A percentile compares a stretch with the other conserved stretches of the same genome.
Evolutionary conservation across 2,888 invertebrate genomes (phyloP).

Genomic region (Eupithecia pulchellata): DNA sequence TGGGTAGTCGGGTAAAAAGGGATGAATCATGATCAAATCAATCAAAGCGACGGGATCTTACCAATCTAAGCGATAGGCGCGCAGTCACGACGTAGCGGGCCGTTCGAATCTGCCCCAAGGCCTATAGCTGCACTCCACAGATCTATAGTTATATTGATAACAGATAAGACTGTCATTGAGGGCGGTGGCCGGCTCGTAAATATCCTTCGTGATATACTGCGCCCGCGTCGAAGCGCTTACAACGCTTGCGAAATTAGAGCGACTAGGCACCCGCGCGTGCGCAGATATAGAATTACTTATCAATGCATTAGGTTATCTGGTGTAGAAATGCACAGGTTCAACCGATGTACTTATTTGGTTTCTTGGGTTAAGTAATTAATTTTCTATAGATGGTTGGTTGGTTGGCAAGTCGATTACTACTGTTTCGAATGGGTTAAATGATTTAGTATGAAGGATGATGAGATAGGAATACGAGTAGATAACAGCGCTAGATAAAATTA

Average conservation of each 20-base stretch:
- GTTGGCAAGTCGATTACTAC: background rate
- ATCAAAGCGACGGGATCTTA: constrained; percentile 36
- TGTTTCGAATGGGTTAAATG: background rate
- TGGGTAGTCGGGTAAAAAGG: too few species aligned
- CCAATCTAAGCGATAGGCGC: constrained; percentile 30
- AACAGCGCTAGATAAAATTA: background rate
- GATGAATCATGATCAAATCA: constrained; percentile 24
- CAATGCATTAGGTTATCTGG: constrained; percentile 30
- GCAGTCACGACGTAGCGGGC: constrained; percentile 40
- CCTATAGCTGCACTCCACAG: constrained; percentile 67
- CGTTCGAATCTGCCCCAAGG: constrained; percentile 50
- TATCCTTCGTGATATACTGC: constrained; percentile 76
- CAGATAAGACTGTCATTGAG: constrained; percentile 80
- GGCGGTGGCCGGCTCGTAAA: constrained; percentile 76
- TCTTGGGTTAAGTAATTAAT: constrained; percentile 7
- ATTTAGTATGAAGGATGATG: background rate
- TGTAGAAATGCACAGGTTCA: constrained; percentile 16
- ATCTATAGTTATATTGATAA: constrained; percentile 82
- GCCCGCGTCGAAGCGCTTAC: constrained; percentile 57
- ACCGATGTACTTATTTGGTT: background rate
- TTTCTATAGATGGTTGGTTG: background rate
- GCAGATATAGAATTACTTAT: constrained; percentile 35
- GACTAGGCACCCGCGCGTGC: constrained; percentile 61
- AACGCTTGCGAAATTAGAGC: constrained; percentile 80
- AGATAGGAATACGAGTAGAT: background rate